Conservation (phyloP, 2,113 vertebrate genomes). For the Cyanoliseus patagonus region DNA sequence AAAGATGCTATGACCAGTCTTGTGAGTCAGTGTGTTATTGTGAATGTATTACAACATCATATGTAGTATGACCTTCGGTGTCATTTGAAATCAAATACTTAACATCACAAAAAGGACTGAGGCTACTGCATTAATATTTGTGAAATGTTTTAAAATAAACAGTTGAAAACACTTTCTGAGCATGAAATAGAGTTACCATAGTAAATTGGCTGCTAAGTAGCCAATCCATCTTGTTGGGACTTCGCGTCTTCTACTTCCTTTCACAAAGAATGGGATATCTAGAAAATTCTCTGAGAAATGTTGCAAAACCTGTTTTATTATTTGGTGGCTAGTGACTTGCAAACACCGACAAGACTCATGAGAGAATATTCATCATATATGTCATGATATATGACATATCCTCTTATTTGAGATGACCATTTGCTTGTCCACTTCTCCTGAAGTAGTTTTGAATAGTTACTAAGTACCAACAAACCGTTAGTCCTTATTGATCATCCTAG, state of each 20-base stretch:
- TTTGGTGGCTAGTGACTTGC: not conserved
- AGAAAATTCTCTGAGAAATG: not conserved
- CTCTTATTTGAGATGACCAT: not conserved
- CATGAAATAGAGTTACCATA: not conserved
- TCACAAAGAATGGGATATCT: not conserved
- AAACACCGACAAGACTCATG: not conserved
- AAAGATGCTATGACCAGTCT: not conserved
- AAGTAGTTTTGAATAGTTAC: not conserved
- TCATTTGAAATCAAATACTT: not conserved
- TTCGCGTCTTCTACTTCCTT: not conserved
- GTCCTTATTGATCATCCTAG: not conserved
- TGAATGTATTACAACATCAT: not conserved
- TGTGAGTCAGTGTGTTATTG: not conserved
- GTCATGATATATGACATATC: not conserved
- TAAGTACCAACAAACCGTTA: not conserved
- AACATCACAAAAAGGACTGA: not conserved
- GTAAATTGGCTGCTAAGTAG: not conserved
- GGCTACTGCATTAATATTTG: not conserved
- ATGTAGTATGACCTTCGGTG: not conserved
- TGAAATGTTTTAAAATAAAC: not conserved
- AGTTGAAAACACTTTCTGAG: not conserved
- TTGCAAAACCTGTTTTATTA: not conserved
- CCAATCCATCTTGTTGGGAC: not conserved
- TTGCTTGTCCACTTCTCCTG: not conserved
- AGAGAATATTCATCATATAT: not conserved